phyloP scores from a whole-genome alignment of 2,797 vertebrate species.

The Spondyliosoma cantharus region DNA sequence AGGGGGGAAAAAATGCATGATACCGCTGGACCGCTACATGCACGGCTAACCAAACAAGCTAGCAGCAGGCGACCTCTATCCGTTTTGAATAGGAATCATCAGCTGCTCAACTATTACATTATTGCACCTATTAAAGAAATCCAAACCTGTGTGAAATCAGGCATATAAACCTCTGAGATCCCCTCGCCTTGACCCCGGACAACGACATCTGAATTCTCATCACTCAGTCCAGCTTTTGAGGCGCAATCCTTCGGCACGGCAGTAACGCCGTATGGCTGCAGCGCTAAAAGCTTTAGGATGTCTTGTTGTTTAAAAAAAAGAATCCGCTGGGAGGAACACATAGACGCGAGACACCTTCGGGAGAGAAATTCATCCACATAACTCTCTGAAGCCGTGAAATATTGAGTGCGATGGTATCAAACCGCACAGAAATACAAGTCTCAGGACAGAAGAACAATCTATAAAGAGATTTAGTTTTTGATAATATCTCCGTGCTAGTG shows the following conservation, averaged over 20 bases:
- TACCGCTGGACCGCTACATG: too few relatives aligned
- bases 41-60: too few relatives aligned
- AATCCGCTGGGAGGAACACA: constrained; percentile 26
- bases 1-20: too few relatives aligned
- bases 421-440: constrained; percentile 57
- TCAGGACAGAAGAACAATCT: constrained; percentile 55
- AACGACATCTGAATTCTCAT: constrained; percentile 29
- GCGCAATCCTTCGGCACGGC: constrained; percentile 15
- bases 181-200: constrained; percentile 39
- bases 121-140: constrained; percentile 16
- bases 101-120: too few relatives aligned
- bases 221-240: constrained; percentile 13
- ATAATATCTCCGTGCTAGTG: constrained; percentile 63
- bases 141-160: constrained; percentile 29
- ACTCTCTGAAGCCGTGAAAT: constrained; percentile 66
- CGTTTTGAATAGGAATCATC: too few relatives aligned
- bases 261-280: not conserved
- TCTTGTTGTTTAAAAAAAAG: constrained; percentile 26
- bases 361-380: constrained; percentile 46
- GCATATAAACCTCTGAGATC: constrained; percentile 30
- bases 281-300: constrained; percentile 48
- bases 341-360: constrained; percentile 38
- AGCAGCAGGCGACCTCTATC: too few relatives aligned
- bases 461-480: constrained; percentile 61
- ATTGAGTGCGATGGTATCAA: constrained; percentile 70